Evolutionary conservation across 2,113 vertebrate species (phyloP).

Genomic region (Cettia cetti): DNA sequence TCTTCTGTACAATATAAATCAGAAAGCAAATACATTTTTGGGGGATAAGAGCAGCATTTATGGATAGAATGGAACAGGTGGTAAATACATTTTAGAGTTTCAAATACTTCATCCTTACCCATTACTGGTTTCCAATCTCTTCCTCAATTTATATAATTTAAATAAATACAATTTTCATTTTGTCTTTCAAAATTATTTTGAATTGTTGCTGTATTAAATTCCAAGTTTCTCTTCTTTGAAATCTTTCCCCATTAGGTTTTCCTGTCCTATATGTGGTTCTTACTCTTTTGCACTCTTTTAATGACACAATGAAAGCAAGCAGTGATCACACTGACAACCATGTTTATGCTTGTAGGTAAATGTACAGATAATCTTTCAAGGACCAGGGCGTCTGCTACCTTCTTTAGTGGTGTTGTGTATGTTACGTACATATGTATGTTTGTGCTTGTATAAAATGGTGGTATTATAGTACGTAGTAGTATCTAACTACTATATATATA

Average conservation of each 20-base stretch:
- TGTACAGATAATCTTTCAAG: neutral
- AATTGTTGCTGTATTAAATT: neutral
- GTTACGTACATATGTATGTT: neutral
- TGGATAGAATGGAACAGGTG: neutral
- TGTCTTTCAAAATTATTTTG: conserved; percentile 10
- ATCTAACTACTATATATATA: neutral
- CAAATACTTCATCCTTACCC: neutral
- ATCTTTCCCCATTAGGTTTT: neutral
- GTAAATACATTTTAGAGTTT: conserved; percentile 3
- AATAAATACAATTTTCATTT: conserved; percentile 27
- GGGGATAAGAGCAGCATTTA: neutral
- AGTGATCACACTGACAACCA: neutral
- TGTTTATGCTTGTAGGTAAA: neutral
- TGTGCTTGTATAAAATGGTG: neutral
- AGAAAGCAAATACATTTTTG: neutral
- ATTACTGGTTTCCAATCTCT: neutral
- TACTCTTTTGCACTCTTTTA: neutral
- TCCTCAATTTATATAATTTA: neutral
- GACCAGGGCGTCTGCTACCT: neutral
- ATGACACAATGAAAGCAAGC: neutral
- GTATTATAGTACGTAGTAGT: no score
- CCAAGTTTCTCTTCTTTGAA: neutral
- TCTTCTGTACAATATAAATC: neutral
- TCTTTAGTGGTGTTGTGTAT: neutral
- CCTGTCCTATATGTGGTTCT: neutral